Base-by-base conservation (phyloP, 2,113 vertebrate genomes). In the Lamprotornis superbus region DNA sequence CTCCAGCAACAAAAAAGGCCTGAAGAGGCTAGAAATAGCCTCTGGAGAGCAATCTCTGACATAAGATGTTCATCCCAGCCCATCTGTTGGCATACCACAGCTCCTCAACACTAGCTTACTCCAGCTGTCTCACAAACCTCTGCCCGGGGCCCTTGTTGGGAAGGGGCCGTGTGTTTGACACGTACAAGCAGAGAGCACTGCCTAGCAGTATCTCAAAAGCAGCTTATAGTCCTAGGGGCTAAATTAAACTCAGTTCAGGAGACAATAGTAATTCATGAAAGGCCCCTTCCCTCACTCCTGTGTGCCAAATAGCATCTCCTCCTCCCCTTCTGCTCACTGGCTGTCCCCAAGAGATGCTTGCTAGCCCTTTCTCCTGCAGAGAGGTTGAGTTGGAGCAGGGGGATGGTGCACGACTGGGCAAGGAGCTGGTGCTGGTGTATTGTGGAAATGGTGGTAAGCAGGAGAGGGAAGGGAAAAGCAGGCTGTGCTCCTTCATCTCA, bases 21-120 rank as follows among this genome's bases (percentile, higher is more conserved):
- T 70, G 52, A 77, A 83, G 87, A 93, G 71, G 82, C 84, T 84
- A 80, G 68, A 91, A 96, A 70, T 90, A 90, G 82, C 68, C 89
- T 93, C 92, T 19, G 47, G 84, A 77, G 94, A 96, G 52, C 90
- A 83, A 77, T 91, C 59, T 81, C 47, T 4, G 4, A 70, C 71
- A 86, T 70, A 93, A 88, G 87, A 93, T 90, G 76, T 67, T 96
- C 94, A 63, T 94, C 42, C 59, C 7, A 1, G 83, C 56, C 95
- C 89, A 96, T 94, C 95, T 97, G 95, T 60, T 96, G 86, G 60
- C 76, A n/a, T 47, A 71, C 44, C 55, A 31, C 60, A 70, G 68
- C 0, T 44, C 27, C 64, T 91, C 55, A 59, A 40, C 25, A 33
- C 82, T 86, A 75, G 44, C 77, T 97, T 15, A 0, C 73, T 92